A percentile compares a stretch with the other conserved stretches of the same genome.
Conservation (phyloP, 2,113 vertebrate species). For the Melanerpes aurifrons region DNA sequence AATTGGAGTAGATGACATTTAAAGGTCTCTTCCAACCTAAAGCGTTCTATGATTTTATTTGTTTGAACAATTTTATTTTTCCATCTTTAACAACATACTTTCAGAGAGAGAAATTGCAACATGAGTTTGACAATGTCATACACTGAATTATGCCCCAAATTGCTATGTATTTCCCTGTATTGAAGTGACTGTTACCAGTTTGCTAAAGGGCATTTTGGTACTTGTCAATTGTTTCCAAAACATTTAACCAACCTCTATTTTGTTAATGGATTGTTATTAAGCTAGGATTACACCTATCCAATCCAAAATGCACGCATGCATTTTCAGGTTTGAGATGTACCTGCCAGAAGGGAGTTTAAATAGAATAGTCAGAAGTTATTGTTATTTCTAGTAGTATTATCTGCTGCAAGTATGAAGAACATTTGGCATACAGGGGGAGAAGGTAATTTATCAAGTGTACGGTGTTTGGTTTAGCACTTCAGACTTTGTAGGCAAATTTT, state of each 20-base stretch:
- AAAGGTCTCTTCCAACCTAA: too few species aligned
- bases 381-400: not conserved
- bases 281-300: not conserved
- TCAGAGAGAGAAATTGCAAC: not conserved
- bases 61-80: not conserved
- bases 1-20: too few species aligned
- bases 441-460: not conserved
- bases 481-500: not conserved
- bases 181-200: not conserved
- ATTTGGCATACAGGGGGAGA: not conserved
- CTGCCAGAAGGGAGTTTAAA: not conserved
- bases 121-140: not conserved
- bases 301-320: not conserved
- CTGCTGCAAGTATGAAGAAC: not conserved
- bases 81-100: not conserved
- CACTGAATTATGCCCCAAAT: not conserved
- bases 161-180: not conserved
- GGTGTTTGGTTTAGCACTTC: not conserved
- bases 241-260: not conserved
- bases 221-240: not conserved
- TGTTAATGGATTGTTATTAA: not conserved
- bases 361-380: not conserved
- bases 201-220: not conserved
- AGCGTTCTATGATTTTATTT: not conserved
- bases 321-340: not conserved